Conservation (phyloP, 2,888 invertebrate species). For the Caenorhabditis wallacei region DNA sequence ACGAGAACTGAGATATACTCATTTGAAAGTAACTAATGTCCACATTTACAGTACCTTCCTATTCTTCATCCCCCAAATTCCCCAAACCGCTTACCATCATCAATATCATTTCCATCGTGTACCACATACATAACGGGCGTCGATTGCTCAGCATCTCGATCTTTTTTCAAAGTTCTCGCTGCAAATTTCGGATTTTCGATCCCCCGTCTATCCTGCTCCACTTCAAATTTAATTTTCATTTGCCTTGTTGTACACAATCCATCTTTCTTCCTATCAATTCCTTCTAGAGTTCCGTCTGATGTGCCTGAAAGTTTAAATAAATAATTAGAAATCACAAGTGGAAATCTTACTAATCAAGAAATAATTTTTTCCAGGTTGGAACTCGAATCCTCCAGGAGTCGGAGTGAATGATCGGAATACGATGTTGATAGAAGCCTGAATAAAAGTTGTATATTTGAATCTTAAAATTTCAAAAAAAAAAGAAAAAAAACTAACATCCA, state of each 20-base stretch:
- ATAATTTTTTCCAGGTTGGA: conserved; percentile 80
- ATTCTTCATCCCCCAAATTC: no score
- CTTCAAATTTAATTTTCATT: conserved; percentile 83
- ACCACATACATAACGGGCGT: conserved; percentile 79
- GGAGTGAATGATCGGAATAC: conserved; percentile 83
- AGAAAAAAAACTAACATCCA: conserved; percentile 50
- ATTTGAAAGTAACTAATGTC: no score
- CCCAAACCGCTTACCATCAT: conserved; percentile 44
- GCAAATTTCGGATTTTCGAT: conserved; percentile 73
- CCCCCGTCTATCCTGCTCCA: conserved; percentile 54
- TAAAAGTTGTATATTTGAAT: not conserved
- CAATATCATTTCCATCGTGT: conserved; percentile 69
- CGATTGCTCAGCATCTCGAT: conserved; percentile 56
- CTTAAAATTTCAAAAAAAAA: not conserved
- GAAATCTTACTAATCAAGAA: conserved; percentile 79
- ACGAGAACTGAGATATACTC: no score
- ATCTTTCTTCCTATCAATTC: conserved; percentile 79
- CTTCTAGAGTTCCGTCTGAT: conserved; percentile 78
- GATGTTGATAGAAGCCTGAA: conserved; percentile 77
- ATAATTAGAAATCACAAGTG: not conserved
- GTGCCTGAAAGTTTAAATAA: conserved; percentile 72
- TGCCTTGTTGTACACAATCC: conserved; percentile 79
- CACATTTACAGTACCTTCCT: no score
- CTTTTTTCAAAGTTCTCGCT: conserved; percentile 68
- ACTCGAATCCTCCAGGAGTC: conserved; percentile 81